These are phyloP conservation scores for Charadrius vociferus DNA, from an alignment of 2,113 vertebrate species.

Conservation along the genomic window DNA sequence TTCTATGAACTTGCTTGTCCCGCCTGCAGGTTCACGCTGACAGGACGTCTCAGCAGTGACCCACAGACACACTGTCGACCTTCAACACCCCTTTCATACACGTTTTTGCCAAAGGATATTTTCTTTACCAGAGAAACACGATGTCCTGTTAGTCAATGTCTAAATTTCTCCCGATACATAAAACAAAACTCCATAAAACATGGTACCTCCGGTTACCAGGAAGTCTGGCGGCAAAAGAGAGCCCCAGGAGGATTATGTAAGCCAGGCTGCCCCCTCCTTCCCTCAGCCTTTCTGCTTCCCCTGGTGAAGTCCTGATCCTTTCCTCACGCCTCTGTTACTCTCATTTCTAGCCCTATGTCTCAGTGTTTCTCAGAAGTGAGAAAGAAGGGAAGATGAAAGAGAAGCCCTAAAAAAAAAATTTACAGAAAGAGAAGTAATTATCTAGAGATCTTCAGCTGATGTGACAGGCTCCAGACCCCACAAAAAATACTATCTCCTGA, in stretches of 20 bases:
- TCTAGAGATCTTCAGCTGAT: not conserved
- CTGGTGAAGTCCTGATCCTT: too few species aligned
- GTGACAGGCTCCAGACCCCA: not conserved
- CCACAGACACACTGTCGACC: not conserved
- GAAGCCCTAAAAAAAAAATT: not conserved
- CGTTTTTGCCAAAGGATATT: not conserved
- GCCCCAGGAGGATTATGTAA: not conserved
- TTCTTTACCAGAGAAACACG: not conserved
- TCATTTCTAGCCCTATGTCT: not conserved
- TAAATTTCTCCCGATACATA: not conserved
- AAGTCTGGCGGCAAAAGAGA: not conserved
- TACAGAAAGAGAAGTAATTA: not conserved
- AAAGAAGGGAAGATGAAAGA: not conserved
- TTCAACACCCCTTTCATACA: fast-evolving
- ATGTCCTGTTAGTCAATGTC: not conserved
- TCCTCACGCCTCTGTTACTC: not conserved
- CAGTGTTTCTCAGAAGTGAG: not conserved
- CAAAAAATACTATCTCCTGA: not conserved
- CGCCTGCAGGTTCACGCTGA: not conserved
- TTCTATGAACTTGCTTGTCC: not conserved
- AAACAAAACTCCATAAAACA: not conserved
- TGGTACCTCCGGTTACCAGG: not conserved
- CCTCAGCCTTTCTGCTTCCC: not conserved
- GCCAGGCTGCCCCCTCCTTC: not conserved
- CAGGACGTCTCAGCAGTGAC: not conserved